These are phyloP conservation scores for Lepidurus apus DNA, from an alignment of 1,140 invertebrate genomes.

Conservation along the genomic window DNA sequence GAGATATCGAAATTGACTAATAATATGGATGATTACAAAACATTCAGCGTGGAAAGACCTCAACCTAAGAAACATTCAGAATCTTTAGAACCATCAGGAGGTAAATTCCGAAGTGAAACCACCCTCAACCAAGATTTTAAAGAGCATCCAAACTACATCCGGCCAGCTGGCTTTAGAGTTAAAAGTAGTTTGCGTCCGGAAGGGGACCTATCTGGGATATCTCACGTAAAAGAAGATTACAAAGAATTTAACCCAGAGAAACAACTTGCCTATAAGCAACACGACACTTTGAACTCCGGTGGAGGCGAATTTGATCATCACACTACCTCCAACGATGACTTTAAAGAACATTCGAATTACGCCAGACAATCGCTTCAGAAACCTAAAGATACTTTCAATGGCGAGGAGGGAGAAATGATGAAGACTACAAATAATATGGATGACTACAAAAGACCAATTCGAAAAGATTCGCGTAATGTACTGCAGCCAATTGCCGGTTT, in stretches of 20 bases:
- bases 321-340: background rate
- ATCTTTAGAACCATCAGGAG: background rate
- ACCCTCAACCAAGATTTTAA: background rate
- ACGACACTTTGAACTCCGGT: background rate
- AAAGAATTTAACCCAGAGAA: background rate
- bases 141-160: background rate
- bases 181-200: background rate
- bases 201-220: background rate
- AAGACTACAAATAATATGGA: background rate
- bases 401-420: background rate
- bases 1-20: too few relatives aligned
- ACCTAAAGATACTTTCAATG: background rate
- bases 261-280: background rate
- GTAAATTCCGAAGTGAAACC: background rate
- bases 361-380: background rate
- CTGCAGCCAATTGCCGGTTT: background rate
- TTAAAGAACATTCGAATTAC: background rate
- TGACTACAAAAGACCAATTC: background rate
- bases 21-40: background rate
- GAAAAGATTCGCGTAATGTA: background rate
- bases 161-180: background rate
- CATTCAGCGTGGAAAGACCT: background rate
- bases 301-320: background rate
- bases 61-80: background rate
- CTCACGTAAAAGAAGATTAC: background rate